Evolutionary conservation across 2,113 vertebrate genomes (phyloP), one percentile per base, ranked within the genome.

Genomic region (Leptobrachium ailaonicum): DNA sequence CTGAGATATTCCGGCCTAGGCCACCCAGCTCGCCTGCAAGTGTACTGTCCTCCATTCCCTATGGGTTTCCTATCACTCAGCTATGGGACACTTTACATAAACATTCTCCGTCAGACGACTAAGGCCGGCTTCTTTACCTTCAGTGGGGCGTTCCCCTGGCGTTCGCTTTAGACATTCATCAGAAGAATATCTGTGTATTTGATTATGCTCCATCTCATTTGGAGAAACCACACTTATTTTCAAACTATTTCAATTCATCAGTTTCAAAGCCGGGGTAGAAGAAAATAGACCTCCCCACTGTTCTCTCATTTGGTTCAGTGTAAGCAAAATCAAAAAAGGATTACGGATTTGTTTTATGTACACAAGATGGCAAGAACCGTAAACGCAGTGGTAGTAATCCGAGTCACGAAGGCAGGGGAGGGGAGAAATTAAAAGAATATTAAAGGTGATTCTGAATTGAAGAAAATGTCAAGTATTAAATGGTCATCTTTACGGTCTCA

Each of bases 101-200:
- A 71, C 44, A 83, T 44, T 62, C 42, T 41, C 8, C 53, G 2
- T 6, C 58, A 42, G 80, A 75, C 47, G 60, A 73, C 75, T 67
- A 73, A 32, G 43, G 40, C 41, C 6, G 62, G 45, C 10, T 82
- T 63, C 66, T 82, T 77, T 80, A 77, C 73, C 53, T 75, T 73
- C 14, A 82, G 69, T 63, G 32, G 64, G 80, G 44, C 6, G 2
- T 10, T 71, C 67, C 53, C 44, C 77, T 62, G 62, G 74, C 69
- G 79, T 83, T 47, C 2, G 71, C n/a, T 74, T 83, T 73, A 1
- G 4, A 42, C 82, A 79, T 43, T 82, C 60, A 82, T 40, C 70
- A 71, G 72, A 41, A 70, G 74, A 67, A 82, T 58, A 78, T 83
- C 3, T 67, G 66, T 71, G 62, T 70, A 82, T 76, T 78, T 84